Conservation (phyloP, 2,888 invertebrate genomes). For the Lathronympha strigana region DNA sequence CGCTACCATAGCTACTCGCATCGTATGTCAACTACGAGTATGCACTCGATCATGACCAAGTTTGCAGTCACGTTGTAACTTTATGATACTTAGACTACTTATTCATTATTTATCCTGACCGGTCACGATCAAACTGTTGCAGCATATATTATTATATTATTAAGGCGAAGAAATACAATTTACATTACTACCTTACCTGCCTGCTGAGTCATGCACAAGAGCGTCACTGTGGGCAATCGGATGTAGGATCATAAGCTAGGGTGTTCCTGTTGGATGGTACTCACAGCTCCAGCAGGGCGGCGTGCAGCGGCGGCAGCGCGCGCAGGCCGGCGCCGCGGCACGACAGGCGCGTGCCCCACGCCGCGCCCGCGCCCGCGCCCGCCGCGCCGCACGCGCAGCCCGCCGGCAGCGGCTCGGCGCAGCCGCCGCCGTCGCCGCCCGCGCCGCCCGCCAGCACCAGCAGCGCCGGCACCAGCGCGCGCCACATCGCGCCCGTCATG, state of each 20-base stretch:
- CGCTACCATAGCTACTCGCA: no score
- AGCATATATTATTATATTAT: not conserved
- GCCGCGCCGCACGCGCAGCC: constrained; percentile 38
- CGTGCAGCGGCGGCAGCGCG: constrained; percentile 36
- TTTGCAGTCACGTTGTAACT: not conserved
- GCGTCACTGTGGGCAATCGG: no score
- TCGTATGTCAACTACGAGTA: not conserved
- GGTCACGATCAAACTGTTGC: not conserved
- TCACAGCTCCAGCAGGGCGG: constrained; percentile 30
- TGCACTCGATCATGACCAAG: not conserved
- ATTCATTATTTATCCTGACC: not conserved
- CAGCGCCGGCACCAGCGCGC: constrained; percentile 19
- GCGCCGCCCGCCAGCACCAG: constrained; percentile 20
- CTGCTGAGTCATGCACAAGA: no score
- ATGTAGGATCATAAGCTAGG: no score
- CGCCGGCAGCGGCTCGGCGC: constrained; percentile 27
- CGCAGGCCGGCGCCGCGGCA: constrained; percentile 39
- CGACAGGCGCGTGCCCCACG: constrained; percentile 32
- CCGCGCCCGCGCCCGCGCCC: constrained; percentile 27
- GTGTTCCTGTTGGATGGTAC: no score
- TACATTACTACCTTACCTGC: no score
- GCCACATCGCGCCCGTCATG: constrained; percentile 1
- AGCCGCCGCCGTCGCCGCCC: constrained; percentile 7
- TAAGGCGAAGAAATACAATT: not conserved
- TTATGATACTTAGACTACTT: not conserved